Conservation (phyloP, 1,140 invertebrate genomes). For the Watersipora subatra region DNA sequence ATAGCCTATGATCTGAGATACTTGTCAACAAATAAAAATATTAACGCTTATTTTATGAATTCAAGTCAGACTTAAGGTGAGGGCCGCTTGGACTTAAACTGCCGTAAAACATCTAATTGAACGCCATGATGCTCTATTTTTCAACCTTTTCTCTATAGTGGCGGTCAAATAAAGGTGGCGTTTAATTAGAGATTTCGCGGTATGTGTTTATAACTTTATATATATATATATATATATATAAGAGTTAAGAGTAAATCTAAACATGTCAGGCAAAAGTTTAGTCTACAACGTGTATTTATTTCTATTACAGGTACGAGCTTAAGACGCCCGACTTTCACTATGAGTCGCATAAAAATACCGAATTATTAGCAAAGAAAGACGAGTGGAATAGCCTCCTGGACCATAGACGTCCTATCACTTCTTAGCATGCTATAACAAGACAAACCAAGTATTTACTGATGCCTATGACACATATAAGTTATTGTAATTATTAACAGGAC, state of each 20-base stretch:
- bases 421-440: too few relatives aligned
- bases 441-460: too few relatives aligned
- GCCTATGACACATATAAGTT: too few relatives aligned
- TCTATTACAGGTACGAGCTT: slow-evolving; percentile 18
- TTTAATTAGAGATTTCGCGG: not conserved
- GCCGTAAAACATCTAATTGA: too few relatives aligned
- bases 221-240: not conserved
- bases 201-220: not conserved
- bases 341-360: slow-evolving; percentile 23
- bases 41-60: not conserved
- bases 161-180: too few relatives aligned
- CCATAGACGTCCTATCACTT: slow-evolving; percentile 20
- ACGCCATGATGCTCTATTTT: not conserved
- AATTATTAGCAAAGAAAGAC: slow-evolving; percentile 15
- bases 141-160: not conserved
- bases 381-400: slow-evolving; percentile 19
- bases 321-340: slow-evolving; percentile 21
- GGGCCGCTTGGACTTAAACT: too few relatives aligned
- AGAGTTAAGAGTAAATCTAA: not conserved
- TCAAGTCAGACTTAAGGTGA: not conserved
- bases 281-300: not conserved
- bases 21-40: not conserved
- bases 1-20: not conserved
- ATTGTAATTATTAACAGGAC: too few relatives aligned
- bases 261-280: not conserved